Evolutionary conservation across 2,113 vertebrate genomes (phyloP).

Genomic region (Lophius piscatorius): DNA sequence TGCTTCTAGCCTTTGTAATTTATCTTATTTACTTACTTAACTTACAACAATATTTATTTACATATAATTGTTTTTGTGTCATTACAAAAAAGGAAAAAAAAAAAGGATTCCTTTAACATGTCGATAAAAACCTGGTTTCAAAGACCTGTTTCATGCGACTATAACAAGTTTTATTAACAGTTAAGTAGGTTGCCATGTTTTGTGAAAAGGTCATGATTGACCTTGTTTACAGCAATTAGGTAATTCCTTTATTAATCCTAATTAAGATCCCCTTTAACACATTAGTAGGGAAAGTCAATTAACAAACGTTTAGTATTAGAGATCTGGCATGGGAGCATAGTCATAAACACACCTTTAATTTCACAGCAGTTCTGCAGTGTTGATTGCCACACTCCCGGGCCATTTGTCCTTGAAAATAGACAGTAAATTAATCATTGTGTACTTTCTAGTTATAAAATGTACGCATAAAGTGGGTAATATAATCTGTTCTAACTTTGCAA

Average conservation of each 20-base stretch:
- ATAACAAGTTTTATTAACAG: too few relatives aligned
- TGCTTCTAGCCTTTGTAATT: too few relatives aligned
- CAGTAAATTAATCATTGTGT: conserved; percentile 39
- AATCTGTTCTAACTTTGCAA: conserved; percentile 3
- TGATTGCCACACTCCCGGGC: conserved; percentile 60
- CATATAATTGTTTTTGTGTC: too few relatives aligned
- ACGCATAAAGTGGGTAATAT: conserved; percentile 15
- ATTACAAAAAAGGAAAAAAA: too few relatives aligned
- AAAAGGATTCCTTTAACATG: too few relatives aligned
- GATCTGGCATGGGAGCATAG: conserved; percentile 66
- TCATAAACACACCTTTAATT: conserved; percentile 71
- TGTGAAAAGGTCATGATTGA: conserved; percentile 58
- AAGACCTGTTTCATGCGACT: too few relatives aligned
- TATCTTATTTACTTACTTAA: too few relatives aligned
- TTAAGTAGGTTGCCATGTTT: conserved; percentile 54
- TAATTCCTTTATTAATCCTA: conserved; percentile 67
- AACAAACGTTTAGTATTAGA: conserved; percentile 64
- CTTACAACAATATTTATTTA: too few relatives aligned
- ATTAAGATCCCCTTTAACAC: conserved; percentile 74
- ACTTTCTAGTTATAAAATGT: conserved; percentile 42
- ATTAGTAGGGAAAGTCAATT: conserved; percentile 70
- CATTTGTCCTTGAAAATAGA: conserved; percentile 66
- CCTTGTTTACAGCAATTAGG: conserved; percentile 69
- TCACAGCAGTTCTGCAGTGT: conserved; percentile 48
- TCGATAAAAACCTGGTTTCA: too few relatives aligned